Conservation (phyloP, 2,113 vertebrate species). For the human region GRCh38 chr16:86069501-86070000, state of each 20-base stretch:
- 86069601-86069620: background rate
- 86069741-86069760: rapidly evolving
- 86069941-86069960: background rate
- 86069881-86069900: rapidly evolving
- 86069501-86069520: background rate
- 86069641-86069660: rapidly evolving
- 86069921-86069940: background rate
- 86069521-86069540: rapidly evolving
- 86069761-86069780: rapidly evolving
- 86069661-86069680: background rate
- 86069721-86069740: background rate
- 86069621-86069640: rapidly evolving
- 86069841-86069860: background rate
- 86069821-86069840: background rate
- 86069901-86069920: rapidly evolving
- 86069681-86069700: background rate
- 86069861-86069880: background rate
- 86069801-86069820: rapidly evolving
- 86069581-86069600: background rate
- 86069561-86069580: too few species aligned
- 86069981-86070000: background rate
- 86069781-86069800: rapidly evolving
- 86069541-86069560: rapidly evolving
- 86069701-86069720: too few species aligned
- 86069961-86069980: background rate